Percentiles rank a stretch among this genome's conserved stretches.
These are phyloP conservation scores for Drymodes brunneopygia DNA, from an alignment of 2,113 vertebrate genomes.

Conservation along the genomic window DNA sequence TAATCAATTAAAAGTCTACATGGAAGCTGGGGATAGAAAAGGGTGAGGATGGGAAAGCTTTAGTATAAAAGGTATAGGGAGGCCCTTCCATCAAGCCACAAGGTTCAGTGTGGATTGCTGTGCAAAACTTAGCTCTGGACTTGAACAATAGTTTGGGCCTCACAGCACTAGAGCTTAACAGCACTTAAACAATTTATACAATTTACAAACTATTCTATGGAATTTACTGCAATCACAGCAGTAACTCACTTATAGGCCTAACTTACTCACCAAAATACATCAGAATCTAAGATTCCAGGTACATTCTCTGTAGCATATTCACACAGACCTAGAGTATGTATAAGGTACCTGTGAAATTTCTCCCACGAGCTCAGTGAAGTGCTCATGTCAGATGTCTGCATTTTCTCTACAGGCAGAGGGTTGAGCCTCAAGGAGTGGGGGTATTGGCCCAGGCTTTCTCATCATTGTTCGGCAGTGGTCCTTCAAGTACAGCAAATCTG, in stretches of 20 bases:
- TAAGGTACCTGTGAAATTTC: neutral
- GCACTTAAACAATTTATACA: neutral
- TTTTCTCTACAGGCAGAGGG: neutral
- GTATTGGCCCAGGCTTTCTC: neutral
- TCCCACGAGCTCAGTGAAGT: neutral
- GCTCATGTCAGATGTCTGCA: too few species aligned
- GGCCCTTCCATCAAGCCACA: neutral
- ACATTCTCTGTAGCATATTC: neutral
- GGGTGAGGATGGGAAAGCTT: neutral
- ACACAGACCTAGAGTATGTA: neutral
- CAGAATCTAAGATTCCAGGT: neutral
- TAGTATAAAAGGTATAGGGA: neutral
- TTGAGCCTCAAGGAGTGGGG: accelerated
- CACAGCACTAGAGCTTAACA: neutral
- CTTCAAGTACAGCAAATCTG: neutral
- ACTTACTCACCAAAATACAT: neutral
- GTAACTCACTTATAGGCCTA: neutral
- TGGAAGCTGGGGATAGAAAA: neutral
- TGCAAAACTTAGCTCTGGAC: neutral
- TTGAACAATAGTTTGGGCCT: neutral
- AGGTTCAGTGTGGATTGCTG: neutral
- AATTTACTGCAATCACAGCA: neutral
- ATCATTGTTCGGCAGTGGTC: neutral
- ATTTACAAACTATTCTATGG: neutral
- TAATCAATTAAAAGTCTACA: accelerated